Evolutionary conservation across 2,888 invertebrate genomes (phyloP), one percentile per base, ranked within the genome.

Genomic region (Steinernema scapterisci): DNA sequence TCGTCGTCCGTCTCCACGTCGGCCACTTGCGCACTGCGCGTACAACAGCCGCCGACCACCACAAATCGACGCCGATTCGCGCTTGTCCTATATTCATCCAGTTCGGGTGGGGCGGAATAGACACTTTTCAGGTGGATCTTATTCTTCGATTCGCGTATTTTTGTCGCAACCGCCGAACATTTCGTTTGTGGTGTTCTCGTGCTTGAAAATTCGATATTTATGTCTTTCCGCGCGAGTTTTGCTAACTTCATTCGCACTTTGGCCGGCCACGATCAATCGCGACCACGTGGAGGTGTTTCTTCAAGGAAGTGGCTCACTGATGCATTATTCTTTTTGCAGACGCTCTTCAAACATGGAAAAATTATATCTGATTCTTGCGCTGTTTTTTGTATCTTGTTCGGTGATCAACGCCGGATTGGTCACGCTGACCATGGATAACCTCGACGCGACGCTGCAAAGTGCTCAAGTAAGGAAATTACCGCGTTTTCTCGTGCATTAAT

Each of bases 391-490:
- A 16, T 23, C 63, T 44, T 21, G 63, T 43, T 38, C 46, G 21
- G 31, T 25, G 6, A 25, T 63, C 27, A 27, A 44, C 38, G 71
- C 25, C 70, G 76, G 77, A 3, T 48, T 76, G 43, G 77, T 84
- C 16, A 80, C 83, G 51, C 74, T 85, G 44, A 81, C 82, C 25
- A 80, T 79, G 77, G 80, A 76, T 23, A 85, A 85, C 73, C 83
- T 85, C 75, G 85, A 85, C 73, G 77, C 81, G 13, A 77, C 81
- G 1, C 73, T 85, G 52, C 82, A 80, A n/a, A 81, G 81, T 75
- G 80, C 83, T 38, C 84, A 84, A 77, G 85, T 85, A 46, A 44
- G 71, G 74, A 43, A 46, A 43, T 21, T 13, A 13, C 23, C 23
- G 21, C 2, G 5, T 25, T 11, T 21, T 2, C 54, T n/a, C 16